Conservation (phyloP, 2,888 invertebrate species). For the Trissoscelio sp. region DNA sequence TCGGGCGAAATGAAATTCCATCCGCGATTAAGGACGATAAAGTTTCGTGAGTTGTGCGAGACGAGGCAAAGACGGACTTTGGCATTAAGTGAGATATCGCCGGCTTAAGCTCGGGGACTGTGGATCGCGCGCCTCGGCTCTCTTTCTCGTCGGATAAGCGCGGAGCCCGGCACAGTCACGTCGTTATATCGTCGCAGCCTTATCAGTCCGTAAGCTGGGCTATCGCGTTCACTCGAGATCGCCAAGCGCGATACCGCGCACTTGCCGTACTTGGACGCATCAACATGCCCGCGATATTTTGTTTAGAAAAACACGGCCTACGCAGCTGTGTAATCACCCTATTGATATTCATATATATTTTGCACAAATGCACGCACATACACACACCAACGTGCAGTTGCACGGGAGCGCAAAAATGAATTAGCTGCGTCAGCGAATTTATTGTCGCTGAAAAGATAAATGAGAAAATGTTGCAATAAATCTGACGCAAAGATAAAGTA, state of each 20-base stretch:
- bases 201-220: slow-evolving; percentile 75
- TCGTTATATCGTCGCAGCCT: slow-evolving; percentile 71
- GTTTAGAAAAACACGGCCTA: slow-evolving; percentile 52
- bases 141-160: slow-evolving; percentile 68
- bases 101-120: slow-evolving; percentile 65
- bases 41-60: slow-evolving; percentile 65
- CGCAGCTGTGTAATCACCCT: slow-evolving; percentile 38
- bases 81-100: slow-evolving; percentile 72
- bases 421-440: slow-evolving; percentile 30
- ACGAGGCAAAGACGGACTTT: slow-evolving; percentile 69
- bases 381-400: no score
- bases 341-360: slow-evolving; percentile 26
- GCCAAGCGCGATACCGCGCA: slow-evolving; percentile 71
- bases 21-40: slow-evolving; percentile 63
- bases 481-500: slow-evolving; percentile 24
- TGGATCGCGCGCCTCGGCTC: slow-evolving; percentile 70
- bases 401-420: slow-evolving; percentile 15
- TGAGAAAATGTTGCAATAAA: slow-evolving; percentile 21
- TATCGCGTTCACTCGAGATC: slow-evolving; percentile 76
- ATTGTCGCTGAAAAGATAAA: slow-evolving; percentile 36
- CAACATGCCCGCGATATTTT: slow-evolving; percentile 31
- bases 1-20: slow-evolving; percentile 61
- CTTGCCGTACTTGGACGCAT: slow-evolving; percentile 50
- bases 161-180: slow-evolving; percentile 63
- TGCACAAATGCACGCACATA: background rate